Evolutionary conservation across 2,888 invertebrate species (phyloP).

Genomic region (Neoitamus cyanurus): DNA sequence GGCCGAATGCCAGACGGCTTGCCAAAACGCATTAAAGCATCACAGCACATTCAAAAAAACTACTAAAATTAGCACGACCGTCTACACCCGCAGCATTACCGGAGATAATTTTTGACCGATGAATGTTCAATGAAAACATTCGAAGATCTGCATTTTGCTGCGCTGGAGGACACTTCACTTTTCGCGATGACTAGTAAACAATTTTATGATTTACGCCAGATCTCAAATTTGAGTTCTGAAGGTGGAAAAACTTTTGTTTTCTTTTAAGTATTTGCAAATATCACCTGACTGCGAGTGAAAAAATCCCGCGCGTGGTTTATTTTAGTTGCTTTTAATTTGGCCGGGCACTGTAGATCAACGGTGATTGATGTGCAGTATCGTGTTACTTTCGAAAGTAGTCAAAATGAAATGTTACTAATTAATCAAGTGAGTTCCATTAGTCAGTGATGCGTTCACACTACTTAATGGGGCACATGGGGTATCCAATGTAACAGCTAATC

Average conservation of each 20-base stretch:
- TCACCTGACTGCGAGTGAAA: not conserved
- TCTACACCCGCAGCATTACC: not conserved
- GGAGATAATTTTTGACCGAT: not conserved
- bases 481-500: not conserved
- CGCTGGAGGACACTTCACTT: not conserved
- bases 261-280: not conserved
- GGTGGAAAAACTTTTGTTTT: not conserved
- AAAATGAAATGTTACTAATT: not conserved
- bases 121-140: not conserved
- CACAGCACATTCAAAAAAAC: not conserved
- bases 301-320: not conserved
- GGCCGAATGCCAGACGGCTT: not conserved
- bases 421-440: not conserved
- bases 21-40: not conserved
- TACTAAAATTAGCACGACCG: not conserved
- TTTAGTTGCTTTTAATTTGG: not conserved
- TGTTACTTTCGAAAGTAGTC: not conserved
- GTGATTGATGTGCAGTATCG: not conserved
- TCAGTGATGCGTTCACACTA: not conserved
- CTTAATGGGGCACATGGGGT: not conserved
- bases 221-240: not conserved
- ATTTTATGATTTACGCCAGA: not conserved
- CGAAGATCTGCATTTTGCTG: not conserved
- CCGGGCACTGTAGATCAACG: not conserved
- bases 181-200: not conserved